Conservation (phyloP, 2,888 invertebrate species). For the Tuberolachnus salignus region DNA sequence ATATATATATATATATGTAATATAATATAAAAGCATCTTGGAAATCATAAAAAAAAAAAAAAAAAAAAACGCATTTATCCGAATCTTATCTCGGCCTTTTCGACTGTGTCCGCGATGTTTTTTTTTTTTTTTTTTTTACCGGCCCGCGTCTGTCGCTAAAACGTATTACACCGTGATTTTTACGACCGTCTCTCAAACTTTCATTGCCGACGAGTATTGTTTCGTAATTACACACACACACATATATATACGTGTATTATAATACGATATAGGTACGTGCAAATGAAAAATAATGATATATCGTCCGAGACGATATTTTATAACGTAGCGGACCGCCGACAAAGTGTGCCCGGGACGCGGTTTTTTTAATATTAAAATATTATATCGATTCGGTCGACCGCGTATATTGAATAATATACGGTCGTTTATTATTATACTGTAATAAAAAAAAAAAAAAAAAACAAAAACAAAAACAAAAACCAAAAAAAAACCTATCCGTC, state of each 20-base stretch:
- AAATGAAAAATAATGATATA: too few relatives aligned
- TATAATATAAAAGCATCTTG: neutral
- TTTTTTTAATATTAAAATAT: too few relatives aligned
- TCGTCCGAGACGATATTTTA: too few relatives aligned
- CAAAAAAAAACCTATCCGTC: neutral
- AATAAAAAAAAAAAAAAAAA: too few relatives aligned
- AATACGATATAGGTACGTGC: neutral
- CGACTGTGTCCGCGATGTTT: conserved; percentile 4
- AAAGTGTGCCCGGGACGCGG: neutral
- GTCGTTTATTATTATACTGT: too few relatives aligned
- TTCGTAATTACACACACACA: neutral
- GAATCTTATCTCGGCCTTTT: neutral
- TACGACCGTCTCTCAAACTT: conserved; percentile 11
- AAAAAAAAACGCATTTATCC: neutral
- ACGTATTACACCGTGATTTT: neutral
- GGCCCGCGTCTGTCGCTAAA: neutral
- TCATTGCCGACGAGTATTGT: neutral
- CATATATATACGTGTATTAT: neutral
- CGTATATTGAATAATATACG: neutral
- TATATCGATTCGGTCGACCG: neutral
- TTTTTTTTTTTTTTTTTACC: too few relatives aligned
- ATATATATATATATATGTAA: neutral
- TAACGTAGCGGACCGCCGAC: neutral
- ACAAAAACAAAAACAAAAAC: neutral
- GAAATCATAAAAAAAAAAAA: conserved; percentile 6